Percentiles rank a stretch among this genome's conserved stretches.
Conservation (phyloP, 2,888 invertebrate genomes). For the Cephus pulcher region DNA sequence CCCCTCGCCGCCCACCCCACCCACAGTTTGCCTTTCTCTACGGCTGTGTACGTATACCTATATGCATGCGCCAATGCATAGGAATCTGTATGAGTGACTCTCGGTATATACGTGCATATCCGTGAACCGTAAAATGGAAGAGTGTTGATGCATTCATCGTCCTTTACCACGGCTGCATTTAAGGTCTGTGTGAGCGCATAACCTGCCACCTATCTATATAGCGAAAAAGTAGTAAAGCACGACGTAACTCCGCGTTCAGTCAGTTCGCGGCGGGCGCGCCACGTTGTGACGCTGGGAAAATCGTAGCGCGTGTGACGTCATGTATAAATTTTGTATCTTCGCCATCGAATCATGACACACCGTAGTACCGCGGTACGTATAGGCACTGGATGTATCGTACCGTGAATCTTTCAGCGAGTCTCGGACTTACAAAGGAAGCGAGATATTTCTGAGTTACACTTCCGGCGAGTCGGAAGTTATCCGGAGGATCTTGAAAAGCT, state of each 20-base stretch:
- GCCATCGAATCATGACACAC: not conserved
- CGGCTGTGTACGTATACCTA: conserved; percentile 1
- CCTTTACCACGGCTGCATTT: not conserved
- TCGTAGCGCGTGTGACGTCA: not conserved
- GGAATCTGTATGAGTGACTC: not conserved
- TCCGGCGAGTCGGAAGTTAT: not conserved
- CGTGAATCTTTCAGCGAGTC: not conserved
- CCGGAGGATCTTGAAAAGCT: not conserved
- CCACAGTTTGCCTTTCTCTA: conserved; percentile 17
- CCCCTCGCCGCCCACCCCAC: not conserved
- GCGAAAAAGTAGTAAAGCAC: conserved; percentile 23
- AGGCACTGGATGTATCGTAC: not conserved
- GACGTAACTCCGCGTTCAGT: conserved; percentile 14
- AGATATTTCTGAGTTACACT: not conserved
- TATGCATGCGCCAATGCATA: not conserved
- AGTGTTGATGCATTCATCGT: not conserved
- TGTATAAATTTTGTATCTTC: not conserved
- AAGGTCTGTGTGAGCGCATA: not conserved
- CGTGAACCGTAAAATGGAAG: not conserved
- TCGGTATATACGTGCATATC: not conserved
- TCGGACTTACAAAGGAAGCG: not conserved
- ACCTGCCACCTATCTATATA: conserved; percentile 3
- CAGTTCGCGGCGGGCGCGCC: not conserved
- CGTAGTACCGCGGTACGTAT: not conserved
- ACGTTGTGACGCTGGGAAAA: conserved; percentile 11